These are phyloP conservation scores for Pseudoips prasinana DNA, from an alignment of 2,888 invertebrate genomes.

Conservation along the genomic window DNA sequence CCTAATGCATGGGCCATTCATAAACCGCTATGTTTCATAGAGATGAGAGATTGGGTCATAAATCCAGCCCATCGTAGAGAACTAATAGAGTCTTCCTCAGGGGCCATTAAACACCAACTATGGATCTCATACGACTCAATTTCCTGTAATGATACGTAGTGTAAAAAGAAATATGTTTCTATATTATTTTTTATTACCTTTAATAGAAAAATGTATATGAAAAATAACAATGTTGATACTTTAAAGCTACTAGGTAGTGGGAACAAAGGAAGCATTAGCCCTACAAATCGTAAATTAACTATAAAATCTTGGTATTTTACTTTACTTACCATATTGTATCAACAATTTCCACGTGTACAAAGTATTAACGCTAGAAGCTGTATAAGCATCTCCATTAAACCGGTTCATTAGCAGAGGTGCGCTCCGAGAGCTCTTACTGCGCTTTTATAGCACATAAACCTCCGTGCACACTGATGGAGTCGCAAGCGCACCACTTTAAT, in stretches of 20 bases:
- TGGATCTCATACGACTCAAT: conserved; percentile 31
- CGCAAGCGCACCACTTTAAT: conserved; percentile 36
- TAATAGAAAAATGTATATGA: conserved; percentile 3
- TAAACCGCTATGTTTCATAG: conserved; percentile 41
- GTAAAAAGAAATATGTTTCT: conserved; percentile 11
- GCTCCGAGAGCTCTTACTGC: conserved; percentile 43
- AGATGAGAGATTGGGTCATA: conserved; percentile 52
- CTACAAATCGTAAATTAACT: no score
- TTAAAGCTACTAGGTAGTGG: no score
- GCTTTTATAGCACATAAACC: conserved; percentile 39
- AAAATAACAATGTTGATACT: no score
- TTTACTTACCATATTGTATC: no score
- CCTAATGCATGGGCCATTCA: no score
- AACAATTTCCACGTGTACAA: conserved; percentile 1
- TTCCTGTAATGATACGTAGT: conserved; percentile 17
- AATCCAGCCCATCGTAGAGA: conserved; percentile 52
- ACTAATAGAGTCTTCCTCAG: conserved; percentile 61
- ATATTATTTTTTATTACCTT: conserved; percentile 18
- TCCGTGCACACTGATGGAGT: conserved; percentile 37
- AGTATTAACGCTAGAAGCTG: neutral
- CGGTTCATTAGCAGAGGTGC: conserved; percentile 34
- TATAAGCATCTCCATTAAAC: conserved; percentile 20
- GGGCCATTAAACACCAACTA: conserved; percentile 54
- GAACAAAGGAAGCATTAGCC: no score
- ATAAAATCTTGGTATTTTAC: no score